A percentile compares a stretch with the other conserved stretches of the same genome.
Evolutionary conservation across 2,888 invertebrate genomes (phyloP).

Genomic region (Eupithecia tripunctaria): DNA sequence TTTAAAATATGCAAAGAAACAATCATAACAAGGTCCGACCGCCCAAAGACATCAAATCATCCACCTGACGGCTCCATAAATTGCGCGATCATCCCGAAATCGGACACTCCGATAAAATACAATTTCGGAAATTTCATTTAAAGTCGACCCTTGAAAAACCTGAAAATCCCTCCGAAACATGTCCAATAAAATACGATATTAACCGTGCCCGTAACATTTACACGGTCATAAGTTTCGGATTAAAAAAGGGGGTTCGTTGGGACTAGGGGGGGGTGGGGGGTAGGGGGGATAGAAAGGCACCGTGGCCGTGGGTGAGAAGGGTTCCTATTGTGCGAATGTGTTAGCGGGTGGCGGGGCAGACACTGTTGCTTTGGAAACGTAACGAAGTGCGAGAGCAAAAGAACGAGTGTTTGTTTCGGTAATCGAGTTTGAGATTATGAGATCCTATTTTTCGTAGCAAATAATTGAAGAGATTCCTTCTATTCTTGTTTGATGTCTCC

Average conservation of each 20-base stretch:
- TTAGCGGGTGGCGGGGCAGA: slow-evolving; percentile 26
- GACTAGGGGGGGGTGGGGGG: slow-evolving; percentile 51
- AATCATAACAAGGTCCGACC: neutral
- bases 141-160: slow-evolving; percentile 49
- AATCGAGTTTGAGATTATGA: neutral
- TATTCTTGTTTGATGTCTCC: neutral
- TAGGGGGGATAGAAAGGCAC: slow-evolving; percentile 21
- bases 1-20: neutral
- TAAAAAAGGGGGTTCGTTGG: slow-evolving; percentile 65
- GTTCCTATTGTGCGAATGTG: slow-evolving; percentile 41
- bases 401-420: neutral
- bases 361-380: slow-evolving; percentile 9
- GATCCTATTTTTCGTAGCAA: slow-evolving; percentile 12
- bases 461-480: neutral
- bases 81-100: slow-evolving; percentile 35
- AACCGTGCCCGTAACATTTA: slow-evolving; percentile 70
- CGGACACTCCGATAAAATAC: slow-evolving; percentile 37
- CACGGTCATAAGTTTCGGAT: slow-evolving; percentile 79
- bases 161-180: slow-evolving; percentile 53
- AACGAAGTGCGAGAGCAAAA: neutral
- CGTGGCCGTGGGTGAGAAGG: slow-evolving; percentile 39
- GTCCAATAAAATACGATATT: slow-evolving; percentile 75
- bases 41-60: slow-evolving; percentile 9
- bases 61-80: slow-evolving; percentile 32
- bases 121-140: slow-evolving; percentile 46